Evolutionary conservation across 2,797 vertebrate species (phyloP).

Genomic region (Mustela erminea): DNA sequence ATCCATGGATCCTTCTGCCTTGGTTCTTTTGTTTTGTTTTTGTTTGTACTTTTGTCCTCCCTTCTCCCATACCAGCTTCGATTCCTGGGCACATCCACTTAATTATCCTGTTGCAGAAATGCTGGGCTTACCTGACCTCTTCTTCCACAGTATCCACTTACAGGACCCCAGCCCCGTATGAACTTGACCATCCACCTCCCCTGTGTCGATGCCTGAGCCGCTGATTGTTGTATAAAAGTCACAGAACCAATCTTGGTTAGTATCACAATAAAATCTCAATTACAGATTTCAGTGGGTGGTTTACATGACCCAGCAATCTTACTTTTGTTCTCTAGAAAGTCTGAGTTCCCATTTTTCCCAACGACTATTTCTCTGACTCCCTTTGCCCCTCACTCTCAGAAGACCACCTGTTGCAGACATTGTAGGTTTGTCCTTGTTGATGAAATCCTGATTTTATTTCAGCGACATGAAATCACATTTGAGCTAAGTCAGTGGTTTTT

Average conservation of each 20-base stretch:
- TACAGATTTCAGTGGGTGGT: not conserved
- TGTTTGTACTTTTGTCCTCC: not conserved
- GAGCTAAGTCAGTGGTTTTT: not conserved
- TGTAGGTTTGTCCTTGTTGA: not conserved
- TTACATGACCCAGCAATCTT: not conserved
- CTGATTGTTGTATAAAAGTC: not conserved
- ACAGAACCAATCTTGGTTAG: not conserved
- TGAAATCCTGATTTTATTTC: conserved; percentile 58
- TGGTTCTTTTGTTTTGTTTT: not conserved
- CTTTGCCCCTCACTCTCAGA: not conserved
- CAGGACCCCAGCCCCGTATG: not conserved
- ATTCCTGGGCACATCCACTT: not conserved
- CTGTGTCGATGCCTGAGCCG: not conserved
- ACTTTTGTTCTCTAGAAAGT: conserved; percentile 39
- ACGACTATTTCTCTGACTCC: not conserved
- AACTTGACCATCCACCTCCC: not conserved
- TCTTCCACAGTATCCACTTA: not conserved
- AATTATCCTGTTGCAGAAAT: not conserved
- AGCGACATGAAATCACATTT: conserved; percentile 23
- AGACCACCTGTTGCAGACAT: not conserved
- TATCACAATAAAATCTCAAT: not conserved
- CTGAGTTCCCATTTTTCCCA: not conserved
- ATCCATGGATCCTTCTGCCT: not conserved
- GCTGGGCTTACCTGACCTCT: not conserved
- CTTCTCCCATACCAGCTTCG: not conserved